Base-by-base conservation (phyloP, 2,888 invertebrate species). In the Ramazzottius varieornatus region DNA sequence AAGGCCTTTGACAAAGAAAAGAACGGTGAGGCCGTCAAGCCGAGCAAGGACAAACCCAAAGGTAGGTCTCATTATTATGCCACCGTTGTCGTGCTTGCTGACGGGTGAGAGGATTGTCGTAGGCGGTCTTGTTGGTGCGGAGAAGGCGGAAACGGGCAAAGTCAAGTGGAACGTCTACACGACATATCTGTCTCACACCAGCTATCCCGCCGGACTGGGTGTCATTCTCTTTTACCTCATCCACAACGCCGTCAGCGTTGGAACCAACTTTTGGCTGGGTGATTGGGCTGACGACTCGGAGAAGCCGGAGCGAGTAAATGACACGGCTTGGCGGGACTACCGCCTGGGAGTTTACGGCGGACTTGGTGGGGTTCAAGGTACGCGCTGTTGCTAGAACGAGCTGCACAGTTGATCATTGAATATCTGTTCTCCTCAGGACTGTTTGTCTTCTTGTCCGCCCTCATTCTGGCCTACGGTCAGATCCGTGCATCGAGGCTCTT, bases 281-380 rank as follows among this genome's bases (percentile, higher is more conserved):
- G 8, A 40, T 20, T 40, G 40, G 40, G 40, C 20, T 8, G 40
- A 40, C 8, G 40, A 40, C 40, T 20, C 8, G 8, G 20, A 40
- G 40, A 13, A 40, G 8, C 40, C 40, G 20, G 40, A 13, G 8
- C 40, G 40, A 8, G 8, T 8, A 13, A 40, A 40, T 20, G 20
- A 20, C 40, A 40, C 40, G 66, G 66, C 65, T 16, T 40, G 40
- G 40, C 40, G 40, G 8, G 40, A 40, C 20, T 40, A 40, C 40
- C 40, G 40, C 8, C 40, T 40, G 40, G 40, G 40, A 13, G 20
- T 40, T 40, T 40, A 40, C 40, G 40, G 40, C 8, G 40, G 40
- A 40, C 20, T 40, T 8, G 40, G 40, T 40, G 40, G 8, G 20
- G 20, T 40, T 40, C 40, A 40, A 40, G 54, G 54, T 24, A 54